Percentiles rank a stretch among this genome's conserved stretches.
Evolutionary conservation across 1,140 invertebrate species (phyloP).

Genomic region (Drosophila sechellia): DNA sequence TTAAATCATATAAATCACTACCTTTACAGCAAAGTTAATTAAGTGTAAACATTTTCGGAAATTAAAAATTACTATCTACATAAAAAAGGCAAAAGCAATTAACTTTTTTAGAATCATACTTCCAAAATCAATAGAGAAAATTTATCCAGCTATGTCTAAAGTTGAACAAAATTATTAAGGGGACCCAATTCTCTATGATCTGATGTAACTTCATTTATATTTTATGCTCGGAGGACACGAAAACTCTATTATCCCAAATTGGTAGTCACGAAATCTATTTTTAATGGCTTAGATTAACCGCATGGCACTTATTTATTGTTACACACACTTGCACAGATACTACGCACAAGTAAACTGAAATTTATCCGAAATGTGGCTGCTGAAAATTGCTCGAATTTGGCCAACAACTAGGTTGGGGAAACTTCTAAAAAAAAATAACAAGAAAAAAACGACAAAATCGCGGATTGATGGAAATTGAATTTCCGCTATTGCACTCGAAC

Average conservation of each 20-base stretch:
- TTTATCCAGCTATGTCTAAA: too few relatives aligned
- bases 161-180: too few relatives aligned
- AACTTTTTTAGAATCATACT: too few relatives aligned
- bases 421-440: background rate
- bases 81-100: too few relatives aligned
- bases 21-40: too few relatives aligned
- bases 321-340: background rate
- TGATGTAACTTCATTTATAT: too few relatives aligned
- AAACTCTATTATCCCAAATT: background rate
- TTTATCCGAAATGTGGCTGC: background rate
- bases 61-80: too few relatives aligned
- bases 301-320: slow-evolving; percentile 1
- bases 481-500: slow-evolving; percentile 4
- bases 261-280: background rate
- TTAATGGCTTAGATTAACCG: slow-evolving; percentile 2
- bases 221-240: too few relatives aligned
- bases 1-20: too few relatives aligned
- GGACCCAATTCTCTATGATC: too few relatives aligned
- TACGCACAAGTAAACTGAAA: background rate
- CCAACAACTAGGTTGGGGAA: background rate
- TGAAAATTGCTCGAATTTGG: background rate
- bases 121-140: too few relatives aligned
- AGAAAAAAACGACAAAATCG: background rate
- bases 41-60: too few relatives aligned
- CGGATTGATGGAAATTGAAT: slow-evolving; percentile 22